These are phyloP conservation scores for Melanocharis versteri DNA, from an alignment of 2,113 vertebrate species.

Conservation along the genomic window DNA sequence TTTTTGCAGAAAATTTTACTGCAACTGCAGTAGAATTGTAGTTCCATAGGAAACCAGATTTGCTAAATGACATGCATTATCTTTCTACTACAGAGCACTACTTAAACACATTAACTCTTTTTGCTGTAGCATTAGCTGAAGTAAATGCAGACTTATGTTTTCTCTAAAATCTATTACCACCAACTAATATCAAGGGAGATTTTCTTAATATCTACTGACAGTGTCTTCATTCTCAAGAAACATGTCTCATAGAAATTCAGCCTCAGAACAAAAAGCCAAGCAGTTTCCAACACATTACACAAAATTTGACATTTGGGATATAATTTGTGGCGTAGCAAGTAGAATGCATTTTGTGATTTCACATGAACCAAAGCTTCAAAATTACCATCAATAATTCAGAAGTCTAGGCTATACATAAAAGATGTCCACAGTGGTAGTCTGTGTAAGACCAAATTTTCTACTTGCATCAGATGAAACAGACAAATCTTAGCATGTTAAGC, in stretches of 20 bases:
- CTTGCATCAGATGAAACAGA: not conserved
- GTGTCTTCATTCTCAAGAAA: not conserved
- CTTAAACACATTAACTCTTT: not conserved
- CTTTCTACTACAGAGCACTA: not conserved
- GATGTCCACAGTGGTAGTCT: not conserved
- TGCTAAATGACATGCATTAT: not conserved
- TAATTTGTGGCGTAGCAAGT: not conserved
- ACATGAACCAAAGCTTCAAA: not conserved
- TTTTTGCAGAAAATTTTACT: not conserved
- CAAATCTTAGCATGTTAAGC: not conserved
- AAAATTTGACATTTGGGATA: not conserved
- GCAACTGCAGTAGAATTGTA: not conserved
- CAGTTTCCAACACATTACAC: not conserved
- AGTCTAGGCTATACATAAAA: not conserved
- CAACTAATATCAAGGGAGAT: not conserved
- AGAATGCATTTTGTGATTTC: not conserved
- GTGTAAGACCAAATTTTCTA: not conserved
- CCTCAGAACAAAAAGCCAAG: not conserved
- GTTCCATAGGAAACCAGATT: not conserved
- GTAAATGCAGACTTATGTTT: not conserved
- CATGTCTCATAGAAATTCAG: not conserved
- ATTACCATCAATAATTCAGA: not conserved
- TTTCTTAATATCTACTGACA: not conserved
- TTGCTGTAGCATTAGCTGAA: not conserved
- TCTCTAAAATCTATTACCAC: not conserved